Base-by-base conservation (phyloP, 1,140 invertebrate species). In the Penaeus chinensis region DNA sequence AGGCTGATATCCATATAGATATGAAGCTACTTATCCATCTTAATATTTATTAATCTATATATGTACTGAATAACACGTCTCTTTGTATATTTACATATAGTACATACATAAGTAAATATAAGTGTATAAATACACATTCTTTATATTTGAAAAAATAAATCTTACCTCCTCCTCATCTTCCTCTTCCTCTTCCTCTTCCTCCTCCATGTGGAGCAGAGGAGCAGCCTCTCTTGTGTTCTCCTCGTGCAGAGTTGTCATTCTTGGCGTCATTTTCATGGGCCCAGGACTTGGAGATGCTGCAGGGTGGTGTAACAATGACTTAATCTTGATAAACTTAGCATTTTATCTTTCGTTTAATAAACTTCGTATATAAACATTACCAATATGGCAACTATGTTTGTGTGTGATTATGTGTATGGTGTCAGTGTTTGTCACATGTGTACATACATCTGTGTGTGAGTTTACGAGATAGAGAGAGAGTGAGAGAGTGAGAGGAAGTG, bases 211-310 rank as follows among this genome's bases (percentile, higher is more conserved):
- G 60, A 90, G 74, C 16, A 88, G 66, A n/a, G 85, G 84, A 42
- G 87, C 87, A 22, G 82, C 90, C 89, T 94, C 90, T 85, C 92
- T 92, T 0, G 95, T 95, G 19, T 90, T 90, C 65, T 91, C 90
- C 27, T 98, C 97, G 91, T 98, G 95, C 65, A 98, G 92, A 7
- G 97, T 98, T 47, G 96, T 97, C 97, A 98, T 97, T 66, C 97
- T 94, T 91, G 97, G 94, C 62, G 96, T 94, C 90, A 97, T 91
- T 93, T 97, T 98, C 86, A 94, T 94, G 89, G 95, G 95, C 42
- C 96, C 95, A 11, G 95, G 94, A 91, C 94, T 95, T 74, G 96
- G 96, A 60, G 96, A 96, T 89, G 96, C 96, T 96, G 93, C 84
- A 93, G 92, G 80, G 61, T 65, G 82, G 22, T 78, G 87, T 83